phyloP scores from a whole-genome alignment of 2,113 vertebrate genomes.

The Noctilio leporinus region DNA sequence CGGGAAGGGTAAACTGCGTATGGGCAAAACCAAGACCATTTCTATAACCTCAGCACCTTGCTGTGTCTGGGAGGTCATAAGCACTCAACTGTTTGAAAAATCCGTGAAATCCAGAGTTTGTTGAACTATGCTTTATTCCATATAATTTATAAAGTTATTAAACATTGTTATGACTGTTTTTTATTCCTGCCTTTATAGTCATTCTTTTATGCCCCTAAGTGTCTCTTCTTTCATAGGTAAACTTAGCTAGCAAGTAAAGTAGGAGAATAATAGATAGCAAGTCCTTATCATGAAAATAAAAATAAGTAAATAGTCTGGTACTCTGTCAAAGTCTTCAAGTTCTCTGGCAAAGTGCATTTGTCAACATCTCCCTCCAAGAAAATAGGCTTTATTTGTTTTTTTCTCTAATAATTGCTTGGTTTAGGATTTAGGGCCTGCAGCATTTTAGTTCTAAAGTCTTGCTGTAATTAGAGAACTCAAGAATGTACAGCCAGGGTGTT shows the following conservation, averaged over 20 bases:
- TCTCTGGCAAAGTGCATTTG: neutral
- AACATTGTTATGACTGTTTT: neutral
- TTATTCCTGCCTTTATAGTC: neutral
- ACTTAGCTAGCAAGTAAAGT: neutral
- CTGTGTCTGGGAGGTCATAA: neutral
- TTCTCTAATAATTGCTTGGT: neutral
- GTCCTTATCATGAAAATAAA: neutral
- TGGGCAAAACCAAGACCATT: neutral
- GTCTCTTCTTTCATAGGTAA: neutral
- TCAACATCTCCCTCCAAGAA: neutral
- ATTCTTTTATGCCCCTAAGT: neutral
- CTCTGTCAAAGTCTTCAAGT: neutral
- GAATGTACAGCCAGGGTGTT: neutral
- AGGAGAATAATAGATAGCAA: neutral
- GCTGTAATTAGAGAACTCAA: neutral
- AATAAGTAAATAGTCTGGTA: neutral
- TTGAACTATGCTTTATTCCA: neutral
- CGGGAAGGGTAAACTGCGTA: neutral
- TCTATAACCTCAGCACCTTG: neutral
- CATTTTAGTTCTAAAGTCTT: neutral
- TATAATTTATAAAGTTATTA: neutral
- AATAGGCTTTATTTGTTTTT: neutral
- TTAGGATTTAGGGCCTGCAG: neutral
- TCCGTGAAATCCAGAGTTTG: neutral
- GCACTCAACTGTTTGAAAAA: neutral